phyloP scores from a whole-genome alignment of 1,140 invertebrate species.

The silkworm (Bombyx mori) region DNA sequence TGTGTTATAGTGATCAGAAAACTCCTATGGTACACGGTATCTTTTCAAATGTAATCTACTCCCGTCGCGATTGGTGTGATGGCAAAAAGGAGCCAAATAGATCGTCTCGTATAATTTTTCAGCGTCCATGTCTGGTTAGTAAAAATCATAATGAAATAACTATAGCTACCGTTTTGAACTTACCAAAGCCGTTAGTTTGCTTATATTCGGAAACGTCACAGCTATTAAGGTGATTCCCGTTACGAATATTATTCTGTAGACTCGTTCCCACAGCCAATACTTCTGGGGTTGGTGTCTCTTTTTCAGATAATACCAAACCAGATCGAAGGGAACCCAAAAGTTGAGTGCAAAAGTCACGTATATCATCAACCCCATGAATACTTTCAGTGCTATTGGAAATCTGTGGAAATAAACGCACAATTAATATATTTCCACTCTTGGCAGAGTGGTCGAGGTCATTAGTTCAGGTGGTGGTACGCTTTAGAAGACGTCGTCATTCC shows the following conservation, averaged over 20 bases:
- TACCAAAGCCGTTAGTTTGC: constrained; percentile 46
- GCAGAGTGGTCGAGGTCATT: too few species aligned
- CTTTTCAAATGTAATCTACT: too few species aligned
- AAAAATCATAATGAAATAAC: too few species aligned
- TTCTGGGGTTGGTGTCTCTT: constrained; percentile 14
- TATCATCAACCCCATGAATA: constrained; percentile 36
- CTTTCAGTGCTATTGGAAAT: constrained; percentile 34
- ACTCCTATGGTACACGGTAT: too few species aligned
- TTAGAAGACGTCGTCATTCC: too few species aligned
- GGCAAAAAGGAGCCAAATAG: too few species aligned
- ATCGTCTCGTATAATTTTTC: too few species aligned
- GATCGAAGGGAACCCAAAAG: constrained; percentile 46
- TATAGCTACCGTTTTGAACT: constrained; percentile 7
- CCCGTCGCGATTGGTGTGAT: too few species aligned
- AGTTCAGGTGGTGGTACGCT: too few species aligned
- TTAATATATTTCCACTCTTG: too few species aligned
- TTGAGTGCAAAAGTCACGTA: constrained; percentile 45
- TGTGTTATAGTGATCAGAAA: too few species aligned
- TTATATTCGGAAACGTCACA: constrained; percentile 37
- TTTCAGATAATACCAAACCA: constrained; percentile 40
- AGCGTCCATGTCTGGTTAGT: too few species aligned
- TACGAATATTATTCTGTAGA: constrained; percentile 36
- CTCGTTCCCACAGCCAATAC: constrained; percentile 32
- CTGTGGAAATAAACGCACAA: constrained; percentile 15
- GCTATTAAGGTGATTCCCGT: constrained; percentile 26